Base-by-base conservation (phyloP, 2,888 invertebrate genomes). In the Aplocera efformata region DNA sequence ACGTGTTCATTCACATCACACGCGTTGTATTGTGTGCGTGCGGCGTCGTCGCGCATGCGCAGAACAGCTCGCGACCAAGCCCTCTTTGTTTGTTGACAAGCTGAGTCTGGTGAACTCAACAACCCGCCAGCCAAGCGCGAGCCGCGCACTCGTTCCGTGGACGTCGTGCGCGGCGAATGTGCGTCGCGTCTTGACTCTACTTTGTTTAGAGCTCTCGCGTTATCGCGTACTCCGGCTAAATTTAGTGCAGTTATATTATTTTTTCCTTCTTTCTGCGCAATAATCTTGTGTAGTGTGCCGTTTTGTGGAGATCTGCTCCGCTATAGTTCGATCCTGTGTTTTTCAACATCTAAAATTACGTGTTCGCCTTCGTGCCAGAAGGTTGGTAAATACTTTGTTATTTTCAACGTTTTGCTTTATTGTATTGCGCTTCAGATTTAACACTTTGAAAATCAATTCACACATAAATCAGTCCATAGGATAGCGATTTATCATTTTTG, bases 31-130 rank as follows among this genome's bases (percentile, higher is more conserved):
- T 63, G 77, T 74, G 72, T 73, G 77, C 59, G 77, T 70, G 72
- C 56, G 72, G 70, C 69, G 72, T 63, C 65, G 68, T 58, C 64
- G 77, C 79, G 79, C 77, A 68, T 79, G 82, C 79, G 79, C 78
- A 66, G 53, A 66, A 64, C 67, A 63, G 58, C 58, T 53, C 61
- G 60, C 69, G 68, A 70, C 63, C 79, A 72, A 76, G 77, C 78
- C 74, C 76, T 81, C 85, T 85, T 83, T 85, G 85, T 85, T 85
- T 85, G 85, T 85, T 85, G 85, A 85, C 85, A 85, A 85, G 84
- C 84, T 56, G 63, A 60, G 58, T 52, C 52, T 61, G 54, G 51
- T 60, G 64, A 64, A 63, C 67, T 65, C 67, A 64, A 66, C 69
- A 67, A 67, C 61, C 69, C 57, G 53, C 53, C 53, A n/a, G 62